phyloP scores from a whole-genome alignment of 2,888 invertebrate species.

The Helleia helle region DNA sequence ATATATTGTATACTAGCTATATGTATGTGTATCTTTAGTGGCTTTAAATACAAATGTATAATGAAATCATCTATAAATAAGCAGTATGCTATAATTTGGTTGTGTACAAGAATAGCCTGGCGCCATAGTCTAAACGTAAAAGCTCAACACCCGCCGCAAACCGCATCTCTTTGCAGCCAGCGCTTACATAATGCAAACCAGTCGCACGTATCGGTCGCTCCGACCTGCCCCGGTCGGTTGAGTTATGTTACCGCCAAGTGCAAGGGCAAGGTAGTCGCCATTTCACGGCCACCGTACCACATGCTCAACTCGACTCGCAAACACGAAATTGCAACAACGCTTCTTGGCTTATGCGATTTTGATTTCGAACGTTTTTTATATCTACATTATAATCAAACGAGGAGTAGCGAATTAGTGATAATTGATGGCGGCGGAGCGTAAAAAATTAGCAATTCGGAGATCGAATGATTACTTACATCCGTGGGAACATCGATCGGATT shows the following conservation, averaged over 20 bases:
- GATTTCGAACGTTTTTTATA: neutral
- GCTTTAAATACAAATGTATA: too few species aligned
- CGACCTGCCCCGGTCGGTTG: slow-evolving; percentile 22
- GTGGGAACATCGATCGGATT: slow-evolving; percentile 60
- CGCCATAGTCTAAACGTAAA: slow-evolving; percentile 6
- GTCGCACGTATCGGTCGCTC: slow-evolving; percentile 32
- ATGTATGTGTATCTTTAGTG: too few species aligned
- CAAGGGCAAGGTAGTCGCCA: slow-evolving; percentile 25
- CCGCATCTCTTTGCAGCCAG: slow-evolving; percentile 1
- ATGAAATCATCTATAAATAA: neutral
- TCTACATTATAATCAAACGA: slow-evolving; percentile 4
- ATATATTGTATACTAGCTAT: too few species aligned
- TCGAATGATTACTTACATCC: slow-evolving; percentile 49
- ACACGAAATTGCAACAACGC: neutral
- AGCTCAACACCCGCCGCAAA: neutral
- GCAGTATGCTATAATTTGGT: neutral
- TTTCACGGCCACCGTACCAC: slow-evolving; percentile 20
- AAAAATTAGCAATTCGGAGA: slow-evolving; percentile 53
- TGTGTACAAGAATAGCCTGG: neutral
- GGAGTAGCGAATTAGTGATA: slow-evolving; percentile 8
- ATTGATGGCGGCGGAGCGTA: slow-evolving; percentile 19
- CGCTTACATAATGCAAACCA: slow-evolving; percentile 55
- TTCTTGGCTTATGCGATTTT: neutral
- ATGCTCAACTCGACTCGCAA: neutral
- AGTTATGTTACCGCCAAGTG: slow-evolving; percentile 23